Evolutionary conservation across 2,797 vertebrate species (phyloP).

Genomic region (Eurystomus glaucurus): DNA sequence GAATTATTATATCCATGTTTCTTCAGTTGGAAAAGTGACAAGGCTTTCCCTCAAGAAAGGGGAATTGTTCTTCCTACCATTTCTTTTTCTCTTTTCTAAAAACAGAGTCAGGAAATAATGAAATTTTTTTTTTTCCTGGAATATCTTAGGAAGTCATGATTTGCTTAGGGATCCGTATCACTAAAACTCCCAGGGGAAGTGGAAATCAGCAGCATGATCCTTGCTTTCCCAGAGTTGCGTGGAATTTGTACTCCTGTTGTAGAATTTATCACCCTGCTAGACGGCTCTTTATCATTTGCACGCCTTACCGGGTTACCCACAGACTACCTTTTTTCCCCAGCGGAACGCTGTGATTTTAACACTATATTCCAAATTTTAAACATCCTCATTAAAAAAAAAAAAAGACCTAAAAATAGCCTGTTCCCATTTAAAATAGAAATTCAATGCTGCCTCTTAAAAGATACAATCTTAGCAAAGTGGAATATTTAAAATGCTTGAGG

Average conservation of each 20-base stretch:
- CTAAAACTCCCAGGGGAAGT: not conserved
- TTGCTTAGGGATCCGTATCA: not conserved
- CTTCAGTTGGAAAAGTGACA: not conserved
- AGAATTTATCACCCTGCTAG: not conserved
- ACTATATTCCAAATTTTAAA: not conserved
- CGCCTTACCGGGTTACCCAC: accelerated
- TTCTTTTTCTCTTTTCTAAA: not conserved
- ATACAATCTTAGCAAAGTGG: not conserved
- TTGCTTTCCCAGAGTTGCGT: not conserved
- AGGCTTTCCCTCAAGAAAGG: conserved; percentile 38
- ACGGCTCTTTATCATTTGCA: not conserved
- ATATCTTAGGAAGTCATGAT: not conserved
- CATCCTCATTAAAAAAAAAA: not conserved
- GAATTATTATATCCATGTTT: conserved; percentile 40
- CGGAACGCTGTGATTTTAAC: not conserved
- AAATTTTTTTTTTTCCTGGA: not conserved
- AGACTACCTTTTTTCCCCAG: not conserved
- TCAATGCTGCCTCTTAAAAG: accelerated
- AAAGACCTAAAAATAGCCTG: not conserved
- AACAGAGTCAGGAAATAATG: not conserved
- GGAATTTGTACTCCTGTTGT: not conserved
- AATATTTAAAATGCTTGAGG: not conserved
- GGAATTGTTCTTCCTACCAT: not conserved
- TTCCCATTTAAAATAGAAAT: not conserved
- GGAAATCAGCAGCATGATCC: not conserved